phyloP scores from a whole-genome alignment of 2,797 vertebrate species.

The Schizopygopsis malacanthus region DNA sequence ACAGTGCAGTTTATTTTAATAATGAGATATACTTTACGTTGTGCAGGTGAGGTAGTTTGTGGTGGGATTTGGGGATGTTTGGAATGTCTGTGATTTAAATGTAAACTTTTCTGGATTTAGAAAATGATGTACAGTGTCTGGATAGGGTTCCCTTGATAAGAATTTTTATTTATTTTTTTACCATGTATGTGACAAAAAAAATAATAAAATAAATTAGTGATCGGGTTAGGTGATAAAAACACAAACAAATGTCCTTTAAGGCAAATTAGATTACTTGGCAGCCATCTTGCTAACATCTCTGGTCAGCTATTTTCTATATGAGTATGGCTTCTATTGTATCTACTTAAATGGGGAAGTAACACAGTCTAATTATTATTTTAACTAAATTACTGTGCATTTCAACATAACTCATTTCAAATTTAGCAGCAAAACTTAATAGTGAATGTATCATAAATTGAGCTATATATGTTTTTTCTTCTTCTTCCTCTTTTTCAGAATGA shows the following conservation, averaged over 20 bases:
- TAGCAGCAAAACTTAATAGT: not conserved
- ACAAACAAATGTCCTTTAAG: not conserved
- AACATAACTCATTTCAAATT: not conserved
- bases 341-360: not conserved
- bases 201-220: not conserved
- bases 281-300: not conserved
- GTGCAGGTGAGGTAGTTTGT: not conserved
- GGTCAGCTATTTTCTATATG: not conserved
- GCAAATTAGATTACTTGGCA: not conserved
- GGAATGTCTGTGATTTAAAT: conserved; percentile 3
- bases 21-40: not conserved
- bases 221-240: not conserved
- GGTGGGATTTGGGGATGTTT: not conserved
- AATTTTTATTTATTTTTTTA: not conserved
- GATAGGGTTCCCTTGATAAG: not conserved
- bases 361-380: not conserved
- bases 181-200: not conserved
- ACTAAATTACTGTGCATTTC: not conserved
- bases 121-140: not conserved
- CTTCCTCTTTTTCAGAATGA: too few relatives aligned
- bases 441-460: not conserved
- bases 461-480: too few relatives aligned
- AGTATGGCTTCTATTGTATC: not conserved
- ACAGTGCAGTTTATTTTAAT: conserved; percentile 25
- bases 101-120: not conserved